Base-by-base conservation (phyloP, 1,140 invertebrate species). In the Rhagoletis pomonella region DNA sequence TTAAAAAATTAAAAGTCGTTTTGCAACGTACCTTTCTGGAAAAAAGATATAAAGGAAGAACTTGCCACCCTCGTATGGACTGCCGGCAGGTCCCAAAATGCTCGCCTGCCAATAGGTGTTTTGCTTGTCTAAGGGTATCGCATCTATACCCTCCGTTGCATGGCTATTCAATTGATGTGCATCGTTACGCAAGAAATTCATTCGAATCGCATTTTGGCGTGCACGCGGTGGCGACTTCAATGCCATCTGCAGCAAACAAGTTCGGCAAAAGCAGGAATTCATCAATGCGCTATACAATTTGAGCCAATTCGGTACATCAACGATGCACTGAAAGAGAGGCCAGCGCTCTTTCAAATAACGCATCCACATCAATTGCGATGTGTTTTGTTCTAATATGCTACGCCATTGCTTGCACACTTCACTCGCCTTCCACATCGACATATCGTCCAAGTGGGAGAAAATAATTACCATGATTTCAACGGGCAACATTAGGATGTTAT, bases 1-100 rank as follows among this genome's bases (percentile, higher is more conserved):
- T 9, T 60, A 19, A 55, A 60, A 59, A 19, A 81, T 2, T 17
- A 39, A 87, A 42, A 67, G 69, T 42, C 87, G 12, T 39, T 88
- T 14, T 77, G 19, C 29, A 9, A 87, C 77, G 88, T 86, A 89
- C 89, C 90, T 88, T 65, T 92, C 91, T 19, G 96, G 96, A 89
- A 98, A 96, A 94, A 98, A 97, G 58, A 99, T 95, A 91, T 98
- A 98, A 47, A 99, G 94, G 93, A 97, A 99, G 94, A 99, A 99
- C 59, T 98, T 94, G 39, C 98, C 98, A 29, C 98, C 98, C 93
- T 98, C 97, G 91, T 98, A 99, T 0, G 97, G 97, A 93, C 97
- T 98, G 19, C 97, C 97, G 19, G 95, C 95, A 12, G 98, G 98
- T 12, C 98, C 98, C 85, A 96, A 96, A 89, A 99, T 97, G 19